Base-by-base conservation (phyloP, 1,140 invertebrate genomes). In the Diplogasteroides magnus region DNA sequence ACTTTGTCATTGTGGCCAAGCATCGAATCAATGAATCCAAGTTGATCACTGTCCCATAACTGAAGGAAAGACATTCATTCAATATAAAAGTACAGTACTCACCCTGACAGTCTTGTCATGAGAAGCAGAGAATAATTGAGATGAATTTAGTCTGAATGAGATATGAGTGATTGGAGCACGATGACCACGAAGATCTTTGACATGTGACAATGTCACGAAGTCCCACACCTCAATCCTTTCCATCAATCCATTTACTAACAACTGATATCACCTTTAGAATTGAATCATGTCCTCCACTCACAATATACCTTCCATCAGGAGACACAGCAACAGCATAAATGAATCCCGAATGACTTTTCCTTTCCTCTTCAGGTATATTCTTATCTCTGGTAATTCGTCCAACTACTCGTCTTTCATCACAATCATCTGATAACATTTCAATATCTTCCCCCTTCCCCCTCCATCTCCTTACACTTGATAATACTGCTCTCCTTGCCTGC, bases 11-110 rank as follows among this genome's bases (percentile, higher is more conserved):
- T 58, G 59, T 74, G 73, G 19, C 73, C 73, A 63, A 67, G 72
- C 66, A 71, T 72, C 37, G 73, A 73, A 63, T 74, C 73, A 13
- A 74, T 64, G 29, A 62, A 75, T 19, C 69, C 73, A 26, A 72
- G 29, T 57, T 74, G 73, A 60, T 74, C 73, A 1, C 73, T 26
- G 28, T 74, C 70, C 73, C 73, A 74, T 60, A 71, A 55, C 70
- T 74, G 61, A 28, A 67, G 59, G 23, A 14, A n/a, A n/a, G n/a
- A n/a, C n/a, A n/a, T n/a, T n/a, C n/a, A n/a, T n/a, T n/a, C n/a
- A n/a, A n/a, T n/a, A n/a, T n/a, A n/a, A n/a, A 37, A 63, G 37
- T 25, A 25, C 31, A 28, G 0, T 28, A 57, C 3, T 32, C 2
- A 73, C 72, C 63, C 72, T 74, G 0, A 73, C 64, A n/a, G 70